Conservation (phyloP, 37 sponge, comb jelly and placozoan genomes). For the Halisarca cf. caerulea region DNA sequence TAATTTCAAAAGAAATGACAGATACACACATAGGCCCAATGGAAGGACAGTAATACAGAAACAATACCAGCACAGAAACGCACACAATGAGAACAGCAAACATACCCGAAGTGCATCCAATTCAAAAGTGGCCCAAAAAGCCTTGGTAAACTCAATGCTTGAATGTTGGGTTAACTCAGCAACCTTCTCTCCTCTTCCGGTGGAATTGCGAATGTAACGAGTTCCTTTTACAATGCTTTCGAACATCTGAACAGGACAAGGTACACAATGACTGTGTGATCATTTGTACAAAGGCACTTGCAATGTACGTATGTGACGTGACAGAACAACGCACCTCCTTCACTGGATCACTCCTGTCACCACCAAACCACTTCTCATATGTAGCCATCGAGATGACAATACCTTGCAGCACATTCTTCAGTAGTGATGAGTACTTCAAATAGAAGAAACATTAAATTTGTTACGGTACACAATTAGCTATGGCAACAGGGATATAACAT, state of each 20-base stretch:
- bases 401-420: conserved; percentile 60
- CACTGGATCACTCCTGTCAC: conserved; percentile 44
- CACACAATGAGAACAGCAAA: background rate
- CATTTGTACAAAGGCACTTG: too few species aligned
- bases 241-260: background rate
- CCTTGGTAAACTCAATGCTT: conserved; percentile 74
- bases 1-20: background rate
- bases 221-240: conserved; percentile 22
- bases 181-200: conserved; percentile 64
- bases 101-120: conserved; percentile 54
- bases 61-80: too few species aligned
- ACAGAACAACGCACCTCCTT: conserved; percentile 33
- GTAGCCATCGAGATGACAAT: conserved; percentile 81
- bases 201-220: conserved; percentile 49
- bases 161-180: conserved; percentile 65
- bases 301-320: too few species aligned
- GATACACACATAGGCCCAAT: background rate
- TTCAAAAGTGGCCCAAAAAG: conserved; percentile 84
- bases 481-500: background rate
- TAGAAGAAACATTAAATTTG: too few species aligned
- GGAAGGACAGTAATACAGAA: background rate
- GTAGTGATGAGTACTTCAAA: conserved; percentile 62
- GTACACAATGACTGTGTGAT: too few species aligned
- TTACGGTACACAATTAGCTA: background rate
- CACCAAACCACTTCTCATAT: conserved; percentile 67